Conservation (phyloP, 2,113 vertebrate species). For the Sander lucioperca region DNA sequence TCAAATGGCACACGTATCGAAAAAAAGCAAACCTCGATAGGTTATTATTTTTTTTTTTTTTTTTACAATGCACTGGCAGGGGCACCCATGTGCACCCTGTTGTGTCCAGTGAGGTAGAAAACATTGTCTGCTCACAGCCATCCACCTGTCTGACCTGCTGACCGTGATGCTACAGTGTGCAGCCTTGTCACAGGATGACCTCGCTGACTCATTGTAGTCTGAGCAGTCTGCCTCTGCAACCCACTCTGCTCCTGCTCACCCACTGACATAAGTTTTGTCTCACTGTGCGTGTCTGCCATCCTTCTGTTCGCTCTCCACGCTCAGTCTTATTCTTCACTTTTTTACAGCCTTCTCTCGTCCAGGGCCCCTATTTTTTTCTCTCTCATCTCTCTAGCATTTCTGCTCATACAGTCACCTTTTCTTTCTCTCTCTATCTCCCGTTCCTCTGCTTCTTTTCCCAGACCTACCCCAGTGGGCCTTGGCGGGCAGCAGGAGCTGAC, state of each 20-base stretch:
- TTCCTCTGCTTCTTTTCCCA: conserved; percentile 38
- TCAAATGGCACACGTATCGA: neutral
- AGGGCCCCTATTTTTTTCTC: conserved; percentile 14
- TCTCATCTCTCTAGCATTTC: conserved; percentile 19
- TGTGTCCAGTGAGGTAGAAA: conserved; percentile 50
- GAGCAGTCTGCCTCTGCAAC: conserved; percentile 55
- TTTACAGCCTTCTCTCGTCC: conserved; percentile 35
- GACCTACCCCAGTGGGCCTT: conserved; percentile 58
- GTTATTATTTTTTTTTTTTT: neutral
- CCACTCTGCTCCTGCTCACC: conserved; percentile 27
- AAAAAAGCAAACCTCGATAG: too few species aligned
- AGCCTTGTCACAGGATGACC: conserved; percentile 65
- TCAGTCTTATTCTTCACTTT: conserved; percentile 7
- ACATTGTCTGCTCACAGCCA: conserved; percentile 44
- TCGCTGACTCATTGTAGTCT: conserved; percentile 53
- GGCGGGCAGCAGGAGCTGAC: conserved; percentile 80
- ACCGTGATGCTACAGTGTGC: conserved; percentile 50
- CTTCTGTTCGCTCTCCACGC: conserved; percentile 37
- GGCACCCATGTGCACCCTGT: conserved; percentile 14
- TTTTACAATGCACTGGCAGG: neutral
- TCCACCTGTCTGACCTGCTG: conserved; percentile 71
- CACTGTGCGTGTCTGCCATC: conserved; percentile 28
- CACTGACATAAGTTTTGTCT: conserved; percentile 50
- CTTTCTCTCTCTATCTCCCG: conserved; percentile 17
- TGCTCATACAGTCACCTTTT: conserved; percentile 23